Percentiles rank a stretch among this genome's conserved stretches.
Evolutionary conservation across 2,888 invertebrate species (phyloP).

Genomic region (Melikaiella ostensackeni): DNA sequence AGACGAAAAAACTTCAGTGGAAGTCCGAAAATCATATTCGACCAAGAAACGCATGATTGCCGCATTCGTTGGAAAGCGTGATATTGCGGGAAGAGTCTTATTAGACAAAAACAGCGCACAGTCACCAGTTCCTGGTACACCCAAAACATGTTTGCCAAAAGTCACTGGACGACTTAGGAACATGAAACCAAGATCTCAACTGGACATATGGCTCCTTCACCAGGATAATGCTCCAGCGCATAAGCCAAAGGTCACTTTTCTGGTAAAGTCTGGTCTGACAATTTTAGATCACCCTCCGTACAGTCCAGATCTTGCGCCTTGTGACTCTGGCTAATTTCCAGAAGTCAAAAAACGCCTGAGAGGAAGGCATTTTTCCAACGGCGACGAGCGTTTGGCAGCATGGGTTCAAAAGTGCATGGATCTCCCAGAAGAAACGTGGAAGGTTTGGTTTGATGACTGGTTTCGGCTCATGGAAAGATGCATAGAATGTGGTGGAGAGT

Average conservation of each 20-base stretch:
- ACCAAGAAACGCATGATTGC: neutral
- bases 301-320: no score
- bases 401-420: no score
- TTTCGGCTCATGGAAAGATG: no score
- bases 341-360: no score
- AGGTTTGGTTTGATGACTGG: no score
- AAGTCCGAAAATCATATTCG: neutral
- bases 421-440: no score
- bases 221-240: conserved; percentile 38
- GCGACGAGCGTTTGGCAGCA: no score
- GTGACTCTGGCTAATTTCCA: no score
- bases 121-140: neutral
- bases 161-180: conserved; percentile 27
- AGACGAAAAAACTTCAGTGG: neutral
- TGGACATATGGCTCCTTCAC: conserved; percentile 42
- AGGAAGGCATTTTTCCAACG: neutral
- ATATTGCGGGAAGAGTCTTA: neutral
- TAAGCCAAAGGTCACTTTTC: conserved; percentile 43
- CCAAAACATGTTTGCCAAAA: neutral
- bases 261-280: conserved; percentile 15
- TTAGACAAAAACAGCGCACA: neutral
- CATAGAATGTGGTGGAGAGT: no score
- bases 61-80: neutral
- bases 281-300: no score
- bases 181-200: conserved; percentile 30